Base-by-base conservation (phyloP, 2,113 vertebrate species). In the Marmota monax region DNA sequence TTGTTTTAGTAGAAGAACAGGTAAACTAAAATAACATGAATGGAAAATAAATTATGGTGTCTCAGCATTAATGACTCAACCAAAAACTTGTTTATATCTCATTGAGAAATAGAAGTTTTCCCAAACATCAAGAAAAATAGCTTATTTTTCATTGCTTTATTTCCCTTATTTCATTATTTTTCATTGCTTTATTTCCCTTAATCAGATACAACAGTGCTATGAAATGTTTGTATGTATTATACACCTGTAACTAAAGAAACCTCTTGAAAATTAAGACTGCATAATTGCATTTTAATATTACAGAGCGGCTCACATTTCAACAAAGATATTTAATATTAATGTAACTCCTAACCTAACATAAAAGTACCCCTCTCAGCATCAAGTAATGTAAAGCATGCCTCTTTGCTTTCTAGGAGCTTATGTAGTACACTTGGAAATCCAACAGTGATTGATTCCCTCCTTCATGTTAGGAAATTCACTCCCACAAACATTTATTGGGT, bases 71-170 rank as follows among this genome's bases (percentile, higher is more conserved):
- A 92, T 34, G 86, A 89, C 25, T 92, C 37, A 86, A 10, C 1
- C 3, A 88, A 95, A 94, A 94, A 6, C 23, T 90, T 95, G 39
- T 96, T 84, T 93, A 92, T 70, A 92, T 88, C 27, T 92, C 56
- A 77, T 7, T 82, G 73, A 96, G 87, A 96, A 88, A 77, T 23
- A 70, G 95, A 90, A 37, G 14, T 6, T n/a, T 88, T 95, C 79
- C 69, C 34, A 90, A 84, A 94, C 32, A 72, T 85, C 42, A 88
- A 63, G 82, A 29, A 70, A 91, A 82, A 74, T 23, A 91, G 51
- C 17, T 37, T 63, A 45, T 63, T 73, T 45, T 45, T 45, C 48
- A 76, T 42, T 48, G 58, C 23, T 92, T 74, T 89, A 48, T 91
- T 94, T 93, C 25, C 78, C 45, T 92, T 90, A 89, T 45, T 45